Conservation (phyloP, 2,888 invertebrate genomes). For the Uropetala carovei region DNA sequence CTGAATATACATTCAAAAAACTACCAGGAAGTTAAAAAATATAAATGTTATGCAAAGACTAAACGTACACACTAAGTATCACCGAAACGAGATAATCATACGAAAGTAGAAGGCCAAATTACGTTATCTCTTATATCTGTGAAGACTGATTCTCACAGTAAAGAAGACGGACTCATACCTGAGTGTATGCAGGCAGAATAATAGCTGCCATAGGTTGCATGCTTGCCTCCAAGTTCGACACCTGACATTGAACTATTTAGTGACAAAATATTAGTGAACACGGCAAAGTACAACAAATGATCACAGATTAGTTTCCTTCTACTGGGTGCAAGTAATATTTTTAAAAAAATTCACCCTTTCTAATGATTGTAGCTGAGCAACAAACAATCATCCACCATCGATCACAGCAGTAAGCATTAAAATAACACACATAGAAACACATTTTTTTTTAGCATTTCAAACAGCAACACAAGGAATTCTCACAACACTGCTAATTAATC, state of each 20-base stretch:
- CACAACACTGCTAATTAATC: conserved; percentile 37
- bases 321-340: not conserved
- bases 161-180: conserved; percentile 61
- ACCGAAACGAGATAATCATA: conserved; percentile 34
- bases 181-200: conserved; percentile 16
- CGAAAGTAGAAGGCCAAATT: conserved; percentile 22
- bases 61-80: not conserved
- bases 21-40: conserved; percentile 23
- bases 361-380: conserved; percentile 57
- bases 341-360: conserved; percentile 22
- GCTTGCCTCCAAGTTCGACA: conserved; percentile 33
- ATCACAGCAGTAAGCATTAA: conserved; percentile 59
- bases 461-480: conserved; percentile 4
- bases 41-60: not conserved
- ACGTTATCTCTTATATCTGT: not conserved
- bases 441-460: conserved; percentile 21
- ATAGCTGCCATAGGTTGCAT: conserved; percentile 40
- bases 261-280: conserved; percentile 53
- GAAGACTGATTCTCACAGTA: not conserved
- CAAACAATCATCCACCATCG: conserved; percentile 50
- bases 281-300: conserved; percentile 55
- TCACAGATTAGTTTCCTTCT: conserved; percentile 57
- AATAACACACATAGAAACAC: conserved; percentile 26
- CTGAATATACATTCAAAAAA: conserved; percentile 39
- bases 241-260: conserved; percentile 26